phyloP scores from a whole-genome alignment of 2,888 invertebrate genomes.

The Aphidius colemani region DNA sequence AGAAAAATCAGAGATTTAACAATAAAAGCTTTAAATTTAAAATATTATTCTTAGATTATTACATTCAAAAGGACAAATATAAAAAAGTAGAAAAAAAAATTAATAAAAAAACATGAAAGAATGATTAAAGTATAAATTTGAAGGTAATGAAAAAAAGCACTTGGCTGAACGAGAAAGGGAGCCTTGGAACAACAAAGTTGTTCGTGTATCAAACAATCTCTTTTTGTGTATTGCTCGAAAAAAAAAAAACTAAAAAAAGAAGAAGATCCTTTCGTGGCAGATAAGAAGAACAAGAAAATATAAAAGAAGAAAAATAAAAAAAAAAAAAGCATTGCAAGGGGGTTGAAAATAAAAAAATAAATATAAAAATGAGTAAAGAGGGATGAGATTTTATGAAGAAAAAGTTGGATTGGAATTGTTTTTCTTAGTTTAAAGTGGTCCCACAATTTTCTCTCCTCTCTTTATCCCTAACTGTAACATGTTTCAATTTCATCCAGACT shows the following conservation, averaged over 20 bases:
- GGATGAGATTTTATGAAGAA: constrained; percentile 33
- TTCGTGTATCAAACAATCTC: constrained; percentile 13
- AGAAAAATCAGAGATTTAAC: not conserved
- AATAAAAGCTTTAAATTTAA: constrained; percentile 4
- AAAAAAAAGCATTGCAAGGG: constrained; percentile 13
- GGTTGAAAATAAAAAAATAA: constrained; percentile 9
- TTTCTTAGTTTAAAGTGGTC: constrained; percentile 50
- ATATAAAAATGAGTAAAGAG: constrained; percentile 8
- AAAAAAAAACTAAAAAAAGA: constrained; percentile 21
- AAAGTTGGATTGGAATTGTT: constrained; percentile 53
- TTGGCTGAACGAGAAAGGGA: constrained; percentile 4
- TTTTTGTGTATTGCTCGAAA: constrained; percentile 7
- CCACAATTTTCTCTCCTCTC: constrained; percentile 31
- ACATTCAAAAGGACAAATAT: not conserved
- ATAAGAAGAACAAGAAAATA: constrained; percentile 18
- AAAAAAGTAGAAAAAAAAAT: constrained; percentile 4
- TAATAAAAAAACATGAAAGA: constrained; percentile 10
- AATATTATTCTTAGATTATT: constrained; percentile 11
- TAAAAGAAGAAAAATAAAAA: constrained; percentile 13
- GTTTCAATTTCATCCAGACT: constrained; percentile 35
- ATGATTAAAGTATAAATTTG: constrained; percentile 16
- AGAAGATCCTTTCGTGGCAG: constrained; percentile 13
- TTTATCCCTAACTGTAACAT: constrained; percentile 32
- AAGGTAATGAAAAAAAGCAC: constrained; percentile 14
- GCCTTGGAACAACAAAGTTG: constrained; percentile 15